Evolutionary conservation across 1,140 invertebrate species (phyloP).

Genomic region (Bombus turneri): DNA sequence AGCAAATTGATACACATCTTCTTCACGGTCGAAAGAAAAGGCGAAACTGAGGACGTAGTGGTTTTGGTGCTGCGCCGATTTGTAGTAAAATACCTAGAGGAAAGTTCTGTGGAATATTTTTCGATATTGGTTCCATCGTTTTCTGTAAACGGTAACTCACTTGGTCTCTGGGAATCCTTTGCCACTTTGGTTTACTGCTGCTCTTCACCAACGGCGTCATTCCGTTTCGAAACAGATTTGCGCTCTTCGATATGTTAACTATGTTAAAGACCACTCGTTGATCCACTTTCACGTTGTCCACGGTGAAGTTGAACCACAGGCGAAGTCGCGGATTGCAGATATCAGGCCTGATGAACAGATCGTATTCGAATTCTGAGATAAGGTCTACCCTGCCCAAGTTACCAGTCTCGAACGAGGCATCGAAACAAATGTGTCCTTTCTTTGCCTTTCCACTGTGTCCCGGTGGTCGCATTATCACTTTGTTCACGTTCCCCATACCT

Average conservation of each 20-base stretch:
- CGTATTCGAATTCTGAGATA: slow-evolving; percentile 97
- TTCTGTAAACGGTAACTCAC: slow-evolving; percentile 83
- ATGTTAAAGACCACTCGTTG: slow-evolving; percentile 99
- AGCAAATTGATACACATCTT: slow-evolving; percentile 96
- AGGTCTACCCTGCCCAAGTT: slow-evolving; percentile 98
- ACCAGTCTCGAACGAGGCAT: slow-evolving; percentile 98
- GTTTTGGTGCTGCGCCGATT: slow-evolving; percentile 93
- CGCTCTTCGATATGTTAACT: slow-evolving; percentile 97
- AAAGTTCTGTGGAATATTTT: not conserved
- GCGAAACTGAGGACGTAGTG: slow-evolving; percentile 97
- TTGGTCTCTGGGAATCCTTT: slow-evolving; percentile 84
- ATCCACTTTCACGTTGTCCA: slow-evolving; percentile 96
- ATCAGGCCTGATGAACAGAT: slow-evolving; percentile 97
- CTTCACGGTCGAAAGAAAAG: slow-evolving; percentile 96
- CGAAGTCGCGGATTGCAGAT: slow-evolving; percentile 96
- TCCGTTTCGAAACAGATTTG: slow-evolving; percentile 93
- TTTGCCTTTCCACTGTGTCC: slow-evolving; percentile 97
- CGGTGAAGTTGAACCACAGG: slow-evolving; percentile 99
- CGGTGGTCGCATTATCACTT: slow-evolving; percentile 95
- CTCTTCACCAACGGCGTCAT: slow-evolving; percentile 97
- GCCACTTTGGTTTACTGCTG: slow-evolving; percentile 95
- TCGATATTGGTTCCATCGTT: not conserved
- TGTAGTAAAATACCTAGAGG: slow-evolving; percentile 94
- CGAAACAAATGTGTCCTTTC: slow-evolving; percentile 97
- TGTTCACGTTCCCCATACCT: slow-evolving; percentile 96